These are phyloP conservation scores for Andricus curvator DNA, from an alignment of 2,888 invertebrate species.

Conservation along the genomic window DNA sequence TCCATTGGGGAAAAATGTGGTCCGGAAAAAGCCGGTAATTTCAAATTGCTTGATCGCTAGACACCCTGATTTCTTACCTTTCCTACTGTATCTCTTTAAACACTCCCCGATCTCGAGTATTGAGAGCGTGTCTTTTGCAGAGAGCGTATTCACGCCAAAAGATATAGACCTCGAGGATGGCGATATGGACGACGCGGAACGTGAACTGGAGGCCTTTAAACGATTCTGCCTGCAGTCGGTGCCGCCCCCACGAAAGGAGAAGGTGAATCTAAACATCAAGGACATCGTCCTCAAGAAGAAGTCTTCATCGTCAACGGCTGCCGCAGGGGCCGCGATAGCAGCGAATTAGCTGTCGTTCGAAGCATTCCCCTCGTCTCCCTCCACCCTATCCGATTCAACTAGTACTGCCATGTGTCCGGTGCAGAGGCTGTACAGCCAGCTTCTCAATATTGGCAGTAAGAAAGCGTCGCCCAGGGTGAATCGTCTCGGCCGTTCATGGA, in stretches of 20 bases:
- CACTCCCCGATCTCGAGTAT: conserved; percentile 64
- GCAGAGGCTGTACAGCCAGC: neutral
- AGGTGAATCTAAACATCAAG: conserved; percentile 89
- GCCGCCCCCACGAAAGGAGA: conserved; percentile 87
- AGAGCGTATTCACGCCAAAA: conserved; percentile 89
- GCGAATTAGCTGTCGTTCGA: conserved; percentile 65
- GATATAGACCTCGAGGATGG: conserved; percentile 88
- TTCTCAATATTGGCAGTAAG: neutral
- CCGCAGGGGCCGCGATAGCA: conserved; percentile 66
- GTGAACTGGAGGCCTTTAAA: conserved; percentile 92
- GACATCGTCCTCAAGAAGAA: conserved; percentile 86
- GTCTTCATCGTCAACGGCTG: conserved; percentile 66
- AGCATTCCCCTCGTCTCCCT: conserved; percentile 18
- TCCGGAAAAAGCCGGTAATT: too few relatives aligned
- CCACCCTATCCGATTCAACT: conserved; percentile 14
- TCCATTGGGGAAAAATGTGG: too few relatives aligned
- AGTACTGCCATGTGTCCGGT: conserved; percentile 30
- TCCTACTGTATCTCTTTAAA: conserved; percentile 46
- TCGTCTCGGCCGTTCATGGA: neutral
- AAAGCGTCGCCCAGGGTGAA: conserved; percentile 17
- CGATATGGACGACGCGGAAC: conserved; percentile 88
- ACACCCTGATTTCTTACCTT: conserved; percentile 18
- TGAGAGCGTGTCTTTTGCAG: conserved; percentile 75
- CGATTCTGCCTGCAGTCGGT: conserved; percentile 92
- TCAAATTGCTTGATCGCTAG: too few relatives aligned